Evolutionary conservation across 1,140 invertebrate genomes (phyloP), one percentile per base, ranked within the genome.

Genomic region (Conus betulinus): DNA sequence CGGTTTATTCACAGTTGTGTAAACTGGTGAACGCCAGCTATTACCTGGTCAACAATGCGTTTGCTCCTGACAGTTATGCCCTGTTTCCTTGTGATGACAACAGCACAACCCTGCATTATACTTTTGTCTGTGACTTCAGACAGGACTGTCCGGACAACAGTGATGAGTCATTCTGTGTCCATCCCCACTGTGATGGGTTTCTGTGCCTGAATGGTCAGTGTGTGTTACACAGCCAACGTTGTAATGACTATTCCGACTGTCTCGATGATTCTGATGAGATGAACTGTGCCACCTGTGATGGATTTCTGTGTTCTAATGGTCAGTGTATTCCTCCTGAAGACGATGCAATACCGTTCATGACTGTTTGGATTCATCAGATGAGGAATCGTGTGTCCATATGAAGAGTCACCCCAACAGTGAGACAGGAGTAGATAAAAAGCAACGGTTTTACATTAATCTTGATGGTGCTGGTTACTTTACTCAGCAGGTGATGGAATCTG

Each of bases 61-160:
- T 20, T 39, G 10, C 13, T 53, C 6, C 7, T 53, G 11, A 20
- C 27, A 51, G 1, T 15, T 15, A 51, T 6, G 60, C 60, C 60
- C 3, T 84, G 57, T 84, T 84, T 63, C 0, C 63, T 17, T 84
- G 83, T 84, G 83, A 60, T n/a, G 83, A 84, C 53, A 17, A 63
- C 25, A 13, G 17, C 4, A 84, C 20, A 20, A 60, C 83, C 53
- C 53, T 84, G 53, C 83, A 39, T 17, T 84, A 84, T 3, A 60
- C 55, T n/a, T 52, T 84, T 23, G 83, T 84, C 53, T 84, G 83
- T 27, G 83, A 84, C 27, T 84, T 60, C 83, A 84, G 20, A 63
- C 13, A 57, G 23, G 83, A 84, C 53, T 84, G 83, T 25, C 20
- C 60, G 52, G 83, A 84, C 23, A 10, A 55, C 6, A 53, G 39